Percentiles rank a stretch among this genome's conserved stretches.
Conservation (phyloP, 2,797 vertebrate species). For the Peromyscus melanophrys region DNA sequence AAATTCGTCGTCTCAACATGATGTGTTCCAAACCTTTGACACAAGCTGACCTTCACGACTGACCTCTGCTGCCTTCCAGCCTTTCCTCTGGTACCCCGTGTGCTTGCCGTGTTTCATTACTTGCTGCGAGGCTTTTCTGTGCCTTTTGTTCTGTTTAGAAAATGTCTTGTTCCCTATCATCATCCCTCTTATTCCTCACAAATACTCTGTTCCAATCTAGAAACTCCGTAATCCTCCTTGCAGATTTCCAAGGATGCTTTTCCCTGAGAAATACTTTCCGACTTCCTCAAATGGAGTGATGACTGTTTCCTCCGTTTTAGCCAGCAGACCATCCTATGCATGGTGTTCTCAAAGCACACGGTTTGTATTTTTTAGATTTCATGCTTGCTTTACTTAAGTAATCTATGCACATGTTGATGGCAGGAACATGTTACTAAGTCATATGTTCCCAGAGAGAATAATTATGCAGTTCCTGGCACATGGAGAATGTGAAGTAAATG, state of each 20-base stretch:
- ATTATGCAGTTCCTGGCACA: conserved; percentile 33
- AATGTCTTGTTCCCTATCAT: neutral
- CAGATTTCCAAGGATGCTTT: neutral
- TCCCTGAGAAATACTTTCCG: neutral
- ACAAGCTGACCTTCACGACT: neutral
- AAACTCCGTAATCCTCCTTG: neutral
- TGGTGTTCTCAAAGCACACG: conserved; percentile 26
- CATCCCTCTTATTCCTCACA: neutral
- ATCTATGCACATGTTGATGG: conserved; percentile 42
- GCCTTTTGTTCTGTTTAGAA: conserved; percentile 26
- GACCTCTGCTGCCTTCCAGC: neutral
- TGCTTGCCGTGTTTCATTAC: neutral
- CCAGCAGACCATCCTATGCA: neutral
- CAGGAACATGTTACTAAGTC: conserved; percentile 31
- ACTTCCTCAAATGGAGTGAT: conserved; percentile 18
- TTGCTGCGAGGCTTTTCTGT: neutral
- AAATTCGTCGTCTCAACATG: neutral
- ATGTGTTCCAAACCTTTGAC: neutral
- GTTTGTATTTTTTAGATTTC: conserved; percentile 13
- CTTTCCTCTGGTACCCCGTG: neutral
- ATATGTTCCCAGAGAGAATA: conserved; percentile 42
- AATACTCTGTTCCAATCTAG: conserved; percentile 36
- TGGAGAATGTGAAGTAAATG: conserved; percentile 50
- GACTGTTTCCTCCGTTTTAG: neutral
- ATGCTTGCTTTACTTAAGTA: neutral